Conservation (phyloP, 2,113 vertebrate genomes). For the Pungitius pungitius region DNA sequence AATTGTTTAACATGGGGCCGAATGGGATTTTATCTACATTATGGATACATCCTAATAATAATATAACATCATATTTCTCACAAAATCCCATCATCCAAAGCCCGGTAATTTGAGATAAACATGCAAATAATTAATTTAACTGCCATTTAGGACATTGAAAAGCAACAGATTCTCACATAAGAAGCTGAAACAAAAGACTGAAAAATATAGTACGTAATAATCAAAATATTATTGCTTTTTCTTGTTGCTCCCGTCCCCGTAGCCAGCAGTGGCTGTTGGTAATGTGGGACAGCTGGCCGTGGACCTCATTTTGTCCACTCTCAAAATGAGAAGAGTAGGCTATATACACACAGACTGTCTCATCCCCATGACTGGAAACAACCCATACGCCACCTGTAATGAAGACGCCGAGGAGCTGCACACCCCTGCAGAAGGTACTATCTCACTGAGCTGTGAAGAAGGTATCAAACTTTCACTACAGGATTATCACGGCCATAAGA, state of each 20-base stretch:
- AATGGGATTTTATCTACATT: neutral
- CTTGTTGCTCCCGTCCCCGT: neutral
- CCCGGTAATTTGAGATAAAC: neutral
- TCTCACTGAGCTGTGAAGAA: neutral
- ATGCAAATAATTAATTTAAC: neutral
- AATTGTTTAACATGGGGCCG: neutral
- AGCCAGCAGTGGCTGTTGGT: conserved; percentile 97
- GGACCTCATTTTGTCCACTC: conserved; percentile 92
- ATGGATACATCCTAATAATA: too few species aligned
- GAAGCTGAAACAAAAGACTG: neutral
- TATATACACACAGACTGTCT: conserved; percentile 93
- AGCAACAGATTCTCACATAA: neutral
- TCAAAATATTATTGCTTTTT: neutral
- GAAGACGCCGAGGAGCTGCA: conserved; percentile 86
- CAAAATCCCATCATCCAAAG: neutral
- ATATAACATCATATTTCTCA: too few species aligned
- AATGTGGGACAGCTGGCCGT: conserved; percentile 94
- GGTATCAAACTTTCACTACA: neutral
- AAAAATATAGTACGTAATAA: neutral
- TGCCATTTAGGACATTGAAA: neutral
- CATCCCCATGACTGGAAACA: conserved; percentile 93
- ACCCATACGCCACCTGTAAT: conserved; percentile 86
- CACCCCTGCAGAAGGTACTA: conserved; percentile 90
- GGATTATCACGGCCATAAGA: neutral
- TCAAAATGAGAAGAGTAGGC: conserved; percentile 87